A percentile compares a stretch with the other conserved stretches of the same genome.
phyloP scores from a whole-genome alignment of 2,797 vertebrate species.

The Sarcophilus harrisii region DNA sequence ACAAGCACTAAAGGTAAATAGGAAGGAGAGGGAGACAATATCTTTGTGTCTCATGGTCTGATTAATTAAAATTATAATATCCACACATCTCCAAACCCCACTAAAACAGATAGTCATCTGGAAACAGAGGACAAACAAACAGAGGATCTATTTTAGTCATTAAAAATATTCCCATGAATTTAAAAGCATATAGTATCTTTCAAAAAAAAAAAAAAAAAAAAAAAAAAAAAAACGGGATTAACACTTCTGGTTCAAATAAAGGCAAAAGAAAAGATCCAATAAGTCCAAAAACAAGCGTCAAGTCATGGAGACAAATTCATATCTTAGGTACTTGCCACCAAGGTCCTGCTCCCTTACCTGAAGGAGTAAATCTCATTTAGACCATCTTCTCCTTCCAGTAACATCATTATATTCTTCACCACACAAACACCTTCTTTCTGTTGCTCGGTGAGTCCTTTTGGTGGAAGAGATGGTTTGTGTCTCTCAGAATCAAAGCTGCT shows the following conservation, averaged over 20 bases:
- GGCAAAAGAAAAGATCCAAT: not conserved
- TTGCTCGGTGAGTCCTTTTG: conserved; percentile 89
- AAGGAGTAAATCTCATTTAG: conserved; percentile 94
- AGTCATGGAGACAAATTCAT: conserved; percentile 27
- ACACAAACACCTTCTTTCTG: conserved; percentile 90
- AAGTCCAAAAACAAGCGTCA: not conserved
- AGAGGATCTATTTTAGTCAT: not conserved
- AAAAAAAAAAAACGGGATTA: not conserved
- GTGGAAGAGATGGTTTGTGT: conserved; percentile 63
- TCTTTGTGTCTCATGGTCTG: not conserved
- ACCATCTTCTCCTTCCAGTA: conserved; percentile 91
- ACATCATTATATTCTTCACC: conserved; percentile 91
- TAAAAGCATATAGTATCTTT: not conserved
- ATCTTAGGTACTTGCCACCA: not conserved
- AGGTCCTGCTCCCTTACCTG: conserved; percentile 86
- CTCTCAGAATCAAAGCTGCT: conserved; percentile 32
- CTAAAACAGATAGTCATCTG: not conserved
- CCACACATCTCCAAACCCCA: conserved; percentile 7
- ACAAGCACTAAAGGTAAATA: not conserved
- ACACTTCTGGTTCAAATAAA: not conserved
- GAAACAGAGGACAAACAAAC: not conserved
- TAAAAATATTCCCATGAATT: not conserved
- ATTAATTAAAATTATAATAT: not conserved
- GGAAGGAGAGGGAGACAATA: conserved; percentile 4
- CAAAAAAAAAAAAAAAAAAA: not conserved